Percentiles rank a stretch among this genome's conserved stretches.
These are phyloP conservation scores for Lycorma delicatula DNA, from an alignment of 1,140 invertebrate genomes.

Conservation along the genomic window DNA sequence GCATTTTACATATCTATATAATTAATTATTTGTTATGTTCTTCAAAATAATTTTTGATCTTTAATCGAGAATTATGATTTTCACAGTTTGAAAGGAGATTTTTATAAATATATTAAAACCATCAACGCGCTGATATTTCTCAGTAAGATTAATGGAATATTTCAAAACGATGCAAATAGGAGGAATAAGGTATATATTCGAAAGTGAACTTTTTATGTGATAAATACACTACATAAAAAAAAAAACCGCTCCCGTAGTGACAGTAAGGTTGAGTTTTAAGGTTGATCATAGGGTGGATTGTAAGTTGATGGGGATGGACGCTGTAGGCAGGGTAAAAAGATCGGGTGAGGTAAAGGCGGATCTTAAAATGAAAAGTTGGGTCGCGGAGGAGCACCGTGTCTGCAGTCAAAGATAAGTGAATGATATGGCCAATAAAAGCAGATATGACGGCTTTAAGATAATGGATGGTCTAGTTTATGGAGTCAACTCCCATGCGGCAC, in stretches of 20 bases:
- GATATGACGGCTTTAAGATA: slow-evolving; percentile 17
- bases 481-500: no score
- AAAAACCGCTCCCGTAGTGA: neutral
- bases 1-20: no score
- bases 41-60: no score
- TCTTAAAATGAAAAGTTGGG: slow-evolving; percentile 17
- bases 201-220: slow-evolving; percentile 6
- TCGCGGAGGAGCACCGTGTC: slow-evolving; percentile 7
- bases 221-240: no score
- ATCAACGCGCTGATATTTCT: no score
- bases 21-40: no score
- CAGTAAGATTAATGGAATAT: no score
- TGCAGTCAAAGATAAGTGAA: slow-evolving; percentile 18
- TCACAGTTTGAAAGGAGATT: no score
- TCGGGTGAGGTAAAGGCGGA: neutral
- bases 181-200: no score
- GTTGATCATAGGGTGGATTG: neutral
- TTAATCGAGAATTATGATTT: no score
- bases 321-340: neutral
- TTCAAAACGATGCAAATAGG: no score
- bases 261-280: slow-evolving; percentile 1
- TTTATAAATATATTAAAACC: no score
- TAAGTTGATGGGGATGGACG: neutral
- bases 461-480: slow-evolving; percentile 18
- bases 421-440: slow-evolving; percentile 17